Evolutionary conservation across 1,140 invertebrate species (phyloP).

Genomic region (Mamestra configurata): DNA sequence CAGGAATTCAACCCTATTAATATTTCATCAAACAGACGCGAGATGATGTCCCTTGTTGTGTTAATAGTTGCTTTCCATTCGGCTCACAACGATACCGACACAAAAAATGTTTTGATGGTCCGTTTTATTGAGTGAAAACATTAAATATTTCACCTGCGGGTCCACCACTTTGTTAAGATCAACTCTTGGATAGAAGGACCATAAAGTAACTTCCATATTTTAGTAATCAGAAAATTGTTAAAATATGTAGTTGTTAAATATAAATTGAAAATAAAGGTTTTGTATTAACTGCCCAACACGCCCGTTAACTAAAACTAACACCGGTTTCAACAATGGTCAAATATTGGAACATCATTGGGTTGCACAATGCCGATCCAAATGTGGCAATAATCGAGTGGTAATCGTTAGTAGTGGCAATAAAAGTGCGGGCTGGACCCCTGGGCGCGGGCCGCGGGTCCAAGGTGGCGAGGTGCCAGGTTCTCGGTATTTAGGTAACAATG

Average conservation of each 20-base stretch:
- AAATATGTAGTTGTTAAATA: no score
- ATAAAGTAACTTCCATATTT: neutral
- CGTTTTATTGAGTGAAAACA: neutral
- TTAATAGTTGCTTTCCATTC: constrained; percentile 66
- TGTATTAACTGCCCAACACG: neutral
- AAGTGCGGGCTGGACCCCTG: neutral
- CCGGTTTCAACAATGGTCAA: neutral
- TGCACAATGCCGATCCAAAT: constrained; percentile 9
- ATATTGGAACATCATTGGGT: constrained; percentile 15
- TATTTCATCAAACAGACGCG: constrained; percentile 72
- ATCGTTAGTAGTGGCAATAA: constrained; percentile 8
- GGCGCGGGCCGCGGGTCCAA: no score
- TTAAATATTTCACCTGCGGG: constrained; percentile 20
- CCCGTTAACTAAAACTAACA: neutral
- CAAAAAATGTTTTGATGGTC: constrained; percentile 50
- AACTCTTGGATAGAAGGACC: neutral
- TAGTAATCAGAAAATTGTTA: no score
- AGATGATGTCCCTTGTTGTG: constrained; percentile 70
- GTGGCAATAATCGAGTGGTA: constrained; percentile 4
- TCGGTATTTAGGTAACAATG: constrained; percentile 62
- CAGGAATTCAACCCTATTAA: constrained; percentile 79
- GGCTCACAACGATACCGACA: constrained; percentile 2
- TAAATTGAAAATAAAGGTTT: no score
- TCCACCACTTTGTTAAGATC: neutral
- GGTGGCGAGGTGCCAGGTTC: neutral